Base-by-base conservation (phyloP, 1,140 invertebrate genomes). In the Sminthurinus signatus region DNA sequence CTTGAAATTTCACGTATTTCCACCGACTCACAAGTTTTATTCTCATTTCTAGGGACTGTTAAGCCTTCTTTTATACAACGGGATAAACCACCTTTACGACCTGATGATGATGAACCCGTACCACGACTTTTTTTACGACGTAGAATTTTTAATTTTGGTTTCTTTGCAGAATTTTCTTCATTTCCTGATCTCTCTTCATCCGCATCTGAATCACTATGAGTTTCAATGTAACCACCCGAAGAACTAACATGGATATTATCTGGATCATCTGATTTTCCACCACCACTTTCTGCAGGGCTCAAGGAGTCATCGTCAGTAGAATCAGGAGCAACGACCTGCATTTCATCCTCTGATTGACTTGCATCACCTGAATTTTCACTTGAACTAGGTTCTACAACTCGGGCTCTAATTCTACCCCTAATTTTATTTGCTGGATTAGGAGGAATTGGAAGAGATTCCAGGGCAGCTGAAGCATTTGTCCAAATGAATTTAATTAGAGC, bases 401-500 rank as follows among this genome's bases (percentile, higher is more conserved):
- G 32, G 27, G 54, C 31, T 10, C 62, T 59, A 42, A 27, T 23
- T 17, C 57, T 42, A 2, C 48, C 27, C 2, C 57, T 21, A 19
- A 48, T 36, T 44, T 65, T 60, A 42, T 14, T 44, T n/a, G 25
- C 36, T 2, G 50, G 3, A 48, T 28, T 65, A 10, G 59, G 31
- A 21, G 27, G 29, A 10, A 56, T 46, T 1, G 58, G 59, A 1
- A 63, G 52, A 19, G 62, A 56, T 12, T 65, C 66, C 19, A 65
- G 17, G 14, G 60, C 62, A 21, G 55, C 54, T 25, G 57, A 36
- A n/a, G 68, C 68, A 43, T 71, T 71, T 12, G 60, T 67, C 69
- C 69, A 71, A 21, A 71, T 71, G 32, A 71, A 68, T 74, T 93
- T 92, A 48, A 91, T 90, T 39, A 96, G 75, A 5, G 90, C 88